phyloP scores from a whole-genome alignment of 92 coral and sea anemone species.

The Galaxea fascicularis region DNA sequence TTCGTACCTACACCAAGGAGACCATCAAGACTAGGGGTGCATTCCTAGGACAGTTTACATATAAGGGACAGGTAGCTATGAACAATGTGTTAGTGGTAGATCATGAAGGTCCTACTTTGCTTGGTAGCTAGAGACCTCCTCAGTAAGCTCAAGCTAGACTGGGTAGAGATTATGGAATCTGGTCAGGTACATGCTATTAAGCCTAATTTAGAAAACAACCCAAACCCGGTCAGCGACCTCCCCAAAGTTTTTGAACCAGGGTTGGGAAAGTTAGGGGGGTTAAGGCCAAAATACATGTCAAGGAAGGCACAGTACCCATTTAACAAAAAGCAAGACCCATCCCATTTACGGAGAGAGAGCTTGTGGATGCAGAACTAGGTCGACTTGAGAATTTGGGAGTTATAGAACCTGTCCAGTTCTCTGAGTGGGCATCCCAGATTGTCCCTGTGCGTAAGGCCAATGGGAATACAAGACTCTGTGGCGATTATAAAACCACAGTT shows the following conservation, averaged over 20 bases:
- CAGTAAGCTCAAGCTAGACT: neutral
- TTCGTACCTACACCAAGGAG: neutral
- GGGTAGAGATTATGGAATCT: neutral
- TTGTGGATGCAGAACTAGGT: neutral
- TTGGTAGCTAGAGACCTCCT: neutral
- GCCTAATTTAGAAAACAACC: neutral
- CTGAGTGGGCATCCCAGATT: no score
- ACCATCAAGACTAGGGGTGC: neutral
- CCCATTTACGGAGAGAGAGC: no score
- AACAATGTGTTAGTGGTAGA: no score
- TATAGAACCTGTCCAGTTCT: neutral
- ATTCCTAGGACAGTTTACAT: no score
- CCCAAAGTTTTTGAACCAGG: neutral
- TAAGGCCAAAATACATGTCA: neutral
- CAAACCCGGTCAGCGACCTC: neutral
- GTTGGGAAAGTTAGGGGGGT: no score
- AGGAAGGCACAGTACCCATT: neutral
- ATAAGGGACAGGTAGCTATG: no score
- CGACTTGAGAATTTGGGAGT: neutral
- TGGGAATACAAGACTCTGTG: neutral
- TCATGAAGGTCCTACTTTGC: neutral
- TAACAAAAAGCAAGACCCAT: neutral
- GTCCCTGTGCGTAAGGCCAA: neutral
- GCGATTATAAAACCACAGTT: no score
- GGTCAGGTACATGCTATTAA: no score